Evolutionary conservation across 2,888 invertebrate genomes (phyloP).

Genomic region (Thecophora atra): DNA sequence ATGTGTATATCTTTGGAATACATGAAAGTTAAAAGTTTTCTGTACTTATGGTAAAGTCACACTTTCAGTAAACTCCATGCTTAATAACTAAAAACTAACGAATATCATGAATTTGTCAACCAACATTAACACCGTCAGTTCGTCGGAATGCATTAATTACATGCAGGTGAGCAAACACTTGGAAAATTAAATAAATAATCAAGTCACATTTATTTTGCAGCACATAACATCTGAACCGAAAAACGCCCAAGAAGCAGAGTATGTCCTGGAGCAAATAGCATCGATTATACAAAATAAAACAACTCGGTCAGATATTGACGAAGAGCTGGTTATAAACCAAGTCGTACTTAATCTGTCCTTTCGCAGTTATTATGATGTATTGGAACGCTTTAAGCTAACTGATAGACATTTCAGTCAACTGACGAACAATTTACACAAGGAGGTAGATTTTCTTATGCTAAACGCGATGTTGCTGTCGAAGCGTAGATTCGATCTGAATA

Average conservation of each 20-base stretch:
- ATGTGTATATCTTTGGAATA: no score
- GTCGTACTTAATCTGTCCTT: conserved; percentile 55
- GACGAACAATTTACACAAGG: conserved; percentile 18
- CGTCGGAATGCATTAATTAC: conserved; percentile 3
- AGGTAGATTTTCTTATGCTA: conserved; percentile 51
- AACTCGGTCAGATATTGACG: neutral
- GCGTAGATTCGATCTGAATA: conserved; percentile 49
- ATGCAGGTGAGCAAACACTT: conserved; percentile 35
- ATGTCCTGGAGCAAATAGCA: conserved; percentile 43
- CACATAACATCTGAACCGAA: neutral
- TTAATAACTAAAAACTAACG: no score
- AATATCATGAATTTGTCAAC: conserved; percentile 11
- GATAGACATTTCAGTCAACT: conserved; percentile 49
- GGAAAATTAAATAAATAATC: neutral
- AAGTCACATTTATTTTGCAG: neutral
- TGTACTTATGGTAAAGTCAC: no score
- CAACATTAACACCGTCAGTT: neutral
- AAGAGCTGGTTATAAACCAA: conserved; percentile 48
- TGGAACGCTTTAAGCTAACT: conserved; percentile 48
- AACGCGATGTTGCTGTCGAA: conserved; percentile 58
- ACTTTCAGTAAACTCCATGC: no score
- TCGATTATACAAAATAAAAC: conserved; percentile 44
- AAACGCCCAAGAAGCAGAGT: conserved; percentile 35
- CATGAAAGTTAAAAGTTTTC: no score
- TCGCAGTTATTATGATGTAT: conserved; percentile 57